These are phyloP conservation scores for Cnemophilus loriae DNA, from an alignment of 2,113 vertebrate species.

Conservation along the genomic window DNA sequence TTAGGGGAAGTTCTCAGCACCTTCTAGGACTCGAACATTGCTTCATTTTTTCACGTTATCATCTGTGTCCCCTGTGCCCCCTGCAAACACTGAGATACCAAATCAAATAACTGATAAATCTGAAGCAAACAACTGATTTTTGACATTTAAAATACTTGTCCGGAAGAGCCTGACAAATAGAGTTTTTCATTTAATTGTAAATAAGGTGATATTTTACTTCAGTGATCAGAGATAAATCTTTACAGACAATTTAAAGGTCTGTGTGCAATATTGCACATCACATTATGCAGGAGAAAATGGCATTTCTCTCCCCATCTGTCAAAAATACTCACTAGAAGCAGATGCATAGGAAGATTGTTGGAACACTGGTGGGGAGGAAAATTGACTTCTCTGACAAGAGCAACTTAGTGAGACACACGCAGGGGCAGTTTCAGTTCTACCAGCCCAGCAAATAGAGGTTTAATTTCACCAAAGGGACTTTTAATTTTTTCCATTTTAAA, in stretches of 20 bases:
- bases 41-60: neutral
- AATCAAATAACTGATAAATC: neutral
- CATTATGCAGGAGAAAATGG: neutral
- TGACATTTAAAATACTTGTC: constrained; percentile 39
- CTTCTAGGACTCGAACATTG: neutral
- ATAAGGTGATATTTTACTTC: constrained; percentile 52
- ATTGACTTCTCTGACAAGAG: neutral
- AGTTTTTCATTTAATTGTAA: constrained; percentile 65
- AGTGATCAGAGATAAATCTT: constrained; percentile 24
- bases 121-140: neutral
- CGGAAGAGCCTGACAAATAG: neutral
- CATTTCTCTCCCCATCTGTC: neutral
- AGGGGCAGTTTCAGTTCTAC: neutral
- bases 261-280: neutral
- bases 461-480: neutral
- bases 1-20: neutral
- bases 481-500: neutral
- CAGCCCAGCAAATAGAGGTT: neutral
- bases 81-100: neutral
- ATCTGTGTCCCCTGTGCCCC: neutral
- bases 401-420: neutral
- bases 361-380: neutral
- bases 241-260: constrained; percentile 31
- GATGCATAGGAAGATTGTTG: neutral
- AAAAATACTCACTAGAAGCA: neutral